Conservation (phyloP, 1,140 invertebrate species). For the Drosophila malerkotliana region DNA sequence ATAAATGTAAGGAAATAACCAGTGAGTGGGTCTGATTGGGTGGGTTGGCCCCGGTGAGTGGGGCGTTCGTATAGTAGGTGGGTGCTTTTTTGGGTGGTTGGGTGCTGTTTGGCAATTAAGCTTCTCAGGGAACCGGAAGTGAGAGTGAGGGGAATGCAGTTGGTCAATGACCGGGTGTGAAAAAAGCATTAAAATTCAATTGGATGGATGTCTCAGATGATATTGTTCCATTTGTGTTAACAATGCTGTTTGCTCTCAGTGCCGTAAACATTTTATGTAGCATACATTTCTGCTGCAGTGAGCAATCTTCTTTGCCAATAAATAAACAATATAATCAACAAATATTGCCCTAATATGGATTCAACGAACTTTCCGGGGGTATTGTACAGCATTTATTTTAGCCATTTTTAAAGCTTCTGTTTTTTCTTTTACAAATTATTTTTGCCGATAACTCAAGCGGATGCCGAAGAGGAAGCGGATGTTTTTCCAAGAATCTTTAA, state of each 20-base stretch:
- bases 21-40: slow-evolving; percentile 30
- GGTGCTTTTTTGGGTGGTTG: not conserved
- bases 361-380: not conserved
- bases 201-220: slow-evolving; percentile 2
- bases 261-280: slow-evolving; percentile 64
- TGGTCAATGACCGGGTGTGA: slow-evolving; percentile 24
- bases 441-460: not conserved
- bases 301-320: slow-evolving; percentile 18
- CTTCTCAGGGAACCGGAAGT: slow-evolving; percentile 13
- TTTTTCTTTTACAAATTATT: slow-evolving; percentile 3
- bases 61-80: slow-evolving; percentile 2
- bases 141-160: slow-evolving; percentile 22
- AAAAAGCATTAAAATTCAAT: slow-evolving; percentile 48
- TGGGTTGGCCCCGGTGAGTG: slow-evolving; percentile 9
- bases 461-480: not conserved
- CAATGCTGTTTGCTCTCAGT: slow-evolving; percentile 1
- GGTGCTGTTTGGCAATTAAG: slow-evolving; percentile 48
- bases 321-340: slow-evolving; percentile 1
- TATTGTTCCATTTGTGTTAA: not conserved
- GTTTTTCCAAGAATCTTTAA: slow-evolving; percentile 8
- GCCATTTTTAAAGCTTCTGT: slow-evolving; percentile 3
- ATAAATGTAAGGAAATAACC: slow-evolving; percentile 51
- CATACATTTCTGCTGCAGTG: slow-evolving; percentile 62
- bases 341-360: not conserved
- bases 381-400: not conserved